phyloP scores from a whole-genome alignment of 2,113 vertebrate species.

The Apeltes quadracus region DNA sequence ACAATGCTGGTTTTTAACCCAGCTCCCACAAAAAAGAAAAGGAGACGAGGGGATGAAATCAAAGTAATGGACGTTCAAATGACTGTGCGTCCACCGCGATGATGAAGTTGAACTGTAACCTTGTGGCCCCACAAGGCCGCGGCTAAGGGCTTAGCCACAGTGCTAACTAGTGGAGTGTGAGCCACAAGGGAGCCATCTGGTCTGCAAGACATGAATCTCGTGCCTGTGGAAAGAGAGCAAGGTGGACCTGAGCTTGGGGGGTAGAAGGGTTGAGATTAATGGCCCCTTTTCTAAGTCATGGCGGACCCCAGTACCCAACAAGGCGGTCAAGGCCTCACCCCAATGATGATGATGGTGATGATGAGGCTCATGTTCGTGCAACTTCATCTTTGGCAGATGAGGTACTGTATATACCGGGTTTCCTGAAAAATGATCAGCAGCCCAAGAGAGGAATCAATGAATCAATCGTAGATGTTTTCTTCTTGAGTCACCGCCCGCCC shows the following conservation, averaged over 20 bases:
- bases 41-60: not conserved
- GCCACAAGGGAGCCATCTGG: slow-evolving; percentile 39
- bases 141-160: slow-evolving; percentile 46
- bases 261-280: slow-evolving; percentile 11
- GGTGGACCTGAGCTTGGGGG: not conserved
- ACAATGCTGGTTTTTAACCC: not conserved
- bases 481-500: not conserved
- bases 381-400: not conserved
- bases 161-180: slow-evolving; percentile 33
- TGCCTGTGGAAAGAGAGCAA: slow-evolving; percentile 4
- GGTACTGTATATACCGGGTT: not conserved
- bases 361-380: not conserved
- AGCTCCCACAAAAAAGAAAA: not conserved
- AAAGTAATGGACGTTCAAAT: not conserved
- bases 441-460: slow-evolving; percentile 26
- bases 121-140: not conserved
- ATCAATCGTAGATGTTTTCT: not conserved
- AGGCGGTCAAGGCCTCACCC: slow-evolving; percentile 22
- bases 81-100: not conserved
- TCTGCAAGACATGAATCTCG: slow-evolving; percentile 23
- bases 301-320: not conserved
- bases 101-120: slow-evolving; percentile 45
- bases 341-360: slow-evolving; percentile 21
- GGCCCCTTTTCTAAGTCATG: slow-evolving; percentile 8
- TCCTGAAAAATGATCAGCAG: slow-evolving; percentile 18